Percentiles rank a stretch among this genome's conserved stretches.
Conservation (phyloP, 2,888 invertebrate species). For the Conistra vaccinii region DNA sequence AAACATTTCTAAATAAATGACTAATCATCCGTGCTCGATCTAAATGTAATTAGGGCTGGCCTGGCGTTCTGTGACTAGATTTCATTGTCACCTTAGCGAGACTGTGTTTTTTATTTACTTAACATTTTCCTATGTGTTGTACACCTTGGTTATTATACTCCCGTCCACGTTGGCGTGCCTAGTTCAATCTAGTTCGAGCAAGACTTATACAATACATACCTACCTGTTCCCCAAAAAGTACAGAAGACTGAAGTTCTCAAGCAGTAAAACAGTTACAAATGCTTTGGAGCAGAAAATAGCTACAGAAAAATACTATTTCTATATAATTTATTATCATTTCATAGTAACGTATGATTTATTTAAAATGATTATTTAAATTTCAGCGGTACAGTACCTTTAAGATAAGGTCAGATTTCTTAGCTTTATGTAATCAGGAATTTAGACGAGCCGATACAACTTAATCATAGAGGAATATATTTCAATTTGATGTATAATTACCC, state of each 20-base stretch:
- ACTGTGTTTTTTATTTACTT: not conserved
- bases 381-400: slow-evolving; percentile 38
- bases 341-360: slow-evolving; percentile 55
- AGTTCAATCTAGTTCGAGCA: slow-evolving; percentile 46
- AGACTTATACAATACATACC: slow-evolving; percentile 61
- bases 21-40: slow-evolving; percentile 31
- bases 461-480: slow-evolving; percentile 12
- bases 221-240: slow-evolving; percentile 54
- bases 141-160: not conserved
- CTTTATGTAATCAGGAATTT: slow-evolving; percentile 16
- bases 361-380: slow-evolving; percentile 53
- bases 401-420: slow-evolving; percentile 22
- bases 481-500: not conserved
- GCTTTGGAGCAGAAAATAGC: slow-evolving; percentile 60
- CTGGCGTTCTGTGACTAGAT: slow-evolving; percentile 7
- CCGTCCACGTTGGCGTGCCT: not conserved
- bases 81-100: not conserved
- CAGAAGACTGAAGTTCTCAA: slow-evolving; percentile 49
- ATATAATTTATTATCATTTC: slow-evolving; percentile 54
- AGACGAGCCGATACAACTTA: slow-evolving; percentile 6
- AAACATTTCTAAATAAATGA: slow-evolving; percentile 59
- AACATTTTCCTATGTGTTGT: not conserved
- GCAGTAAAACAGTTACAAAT: slow-evolving; percentile 55
- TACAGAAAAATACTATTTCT: slow-evolving; percentile 66
- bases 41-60: slow-evolving; percentile 38